These are phyloP conservation scores for Pseudomyrmex gracilis DNA, from an alignment of 1,140 invertebrate genomes.

Conservation along the genomic window DNA sequence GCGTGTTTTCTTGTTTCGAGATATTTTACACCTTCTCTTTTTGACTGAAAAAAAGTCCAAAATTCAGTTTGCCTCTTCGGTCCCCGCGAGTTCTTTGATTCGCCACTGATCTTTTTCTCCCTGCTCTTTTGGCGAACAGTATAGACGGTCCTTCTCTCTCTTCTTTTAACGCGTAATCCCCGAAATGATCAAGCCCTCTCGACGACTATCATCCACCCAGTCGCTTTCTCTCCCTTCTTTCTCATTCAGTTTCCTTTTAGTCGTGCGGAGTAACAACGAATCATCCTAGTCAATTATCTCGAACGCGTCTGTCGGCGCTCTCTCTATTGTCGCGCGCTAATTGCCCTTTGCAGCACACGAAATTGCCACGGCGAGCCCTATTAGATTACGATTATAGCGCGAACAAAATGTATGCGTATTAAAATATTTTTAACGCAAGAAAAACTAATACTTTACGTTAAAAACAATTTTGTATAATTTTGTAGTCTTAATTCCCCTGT, in stretches of 20 bases:
- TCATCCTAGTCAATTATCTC: conserved; percentile 74
- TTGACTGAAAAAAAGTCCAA: background rate
- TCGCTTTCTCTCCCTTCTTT: conserved; percentile 36
- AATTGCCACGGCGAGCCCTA: conserved; percentile 43
- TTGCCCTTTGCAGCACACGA: conserved; percentile 67
- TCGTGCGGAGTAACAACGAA: conserved; percentile 69
- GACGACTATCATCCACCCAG: conserved; percentile 50
- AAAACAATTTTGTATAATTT: background rate
- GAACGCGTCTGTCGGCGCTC: conserved; percentile 60
- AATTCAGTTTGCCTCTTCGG: conserved; percentile 10
- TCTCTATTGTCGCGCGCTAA: conserved; percentile 66
- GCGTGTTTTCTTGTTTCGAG: too few species aligned
- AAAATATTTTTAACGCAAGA: background rate
- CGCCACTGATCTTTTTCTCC: conserved; percentile 34
- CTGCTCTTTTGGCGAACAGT: conserved; percentile 38
- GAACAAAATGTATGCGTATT: background rate
- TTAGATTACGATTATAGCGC: conserved; percentile 33
- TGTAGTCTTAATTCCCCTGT: background rate
- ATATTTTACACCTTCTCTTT: background rate
- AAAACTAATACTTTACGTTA: background rate
- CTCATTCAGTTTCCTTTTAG: conserved; percentile 69
- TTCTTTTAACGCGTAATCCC: conserved; percentile 60
- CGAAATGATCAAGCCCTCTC: conserved; percentile 70
- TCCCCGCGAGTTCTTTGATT: conserved; percentile 2
- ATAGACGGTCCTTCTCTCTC: conserved; percentile 45